These are phyloP conservation scores for Dendrolimus houi DNA, from an alignment of 2,888 invertebrate genomes.

Conservation along the genomic window DNA sequence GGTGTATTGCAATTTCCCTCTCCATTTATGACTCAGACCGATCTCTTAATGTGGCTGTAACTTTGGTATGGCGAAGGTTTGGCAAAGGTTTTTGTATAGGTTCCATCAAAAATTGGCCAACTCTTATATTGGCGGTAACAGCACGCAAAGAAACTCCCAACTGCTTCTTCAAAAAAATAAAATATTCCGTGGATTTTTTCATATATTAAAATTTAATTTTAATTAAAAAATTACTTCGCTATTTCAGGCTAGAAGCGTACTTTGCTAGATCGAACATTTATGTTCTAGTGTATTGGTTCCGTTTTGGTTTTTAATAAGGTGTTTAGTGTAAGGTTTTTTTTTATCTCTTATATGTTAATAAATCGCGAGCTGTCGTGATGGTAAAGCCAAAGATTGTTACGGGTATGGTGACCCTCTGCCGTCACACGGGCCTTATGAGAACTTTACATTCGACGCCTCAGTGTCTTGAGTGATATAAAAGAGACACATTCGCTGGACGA, in stretches of 20 bases:
- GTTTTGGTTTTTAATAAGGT: slow-evolving; percentile 38
- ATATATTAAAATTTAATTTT: too few species aligned
- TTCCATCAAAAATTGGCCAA: slow-evolving; percentile 10
- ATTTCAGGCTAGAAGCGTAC: slow-evolving; percentile 4
- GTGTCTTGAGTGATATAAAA: slow-evolving; percentile 9
- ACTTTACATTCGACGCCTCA: slow-evolving; percentile 30
- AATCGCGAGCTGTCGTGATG: slow-evolving; percentile 75
- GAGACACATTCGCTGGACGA: not conserved
- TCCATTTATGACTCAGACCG: slow-evolving; percentile 42
- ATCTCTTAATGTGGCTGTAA: slow-evolving; percentile 46
- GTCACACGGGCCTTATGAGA: slow-evolving; percentile 59
- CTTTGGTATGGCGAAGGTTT: slow-evolving; percentile 26
- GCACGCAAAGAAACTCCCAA: not conserved
- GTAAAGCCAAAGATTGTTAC: slow-evolving; percentile 77
- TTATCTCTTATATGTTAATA: slow-evolving; percentile 49
- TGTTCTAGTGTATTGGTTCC: slow-evolving; percentile 35
- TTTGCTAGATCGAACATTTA: slow-evolving; percentile 45
- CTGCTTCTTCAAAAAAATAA: not conserved
- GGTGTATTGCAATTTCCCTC: slow-evolving; percentile 57
- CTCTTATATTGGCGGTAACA: not conserved
- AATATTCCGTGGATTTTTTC: too few species aligned
- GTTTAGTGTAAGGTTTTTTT: slow-evolving; percentile 35
- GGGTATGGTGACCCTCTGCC: slow-evolving; percentile 77
- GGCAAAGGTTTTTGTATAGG: slow-evolving; percentile 15
- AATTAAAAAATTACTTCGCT: too few species aligned